Percentiles rank a stretch among this genome's conserved stretches.
Conservation (phyloP, 1,140 invertebrate species). For the Daktulosphaira vitifoliae region DNA sequence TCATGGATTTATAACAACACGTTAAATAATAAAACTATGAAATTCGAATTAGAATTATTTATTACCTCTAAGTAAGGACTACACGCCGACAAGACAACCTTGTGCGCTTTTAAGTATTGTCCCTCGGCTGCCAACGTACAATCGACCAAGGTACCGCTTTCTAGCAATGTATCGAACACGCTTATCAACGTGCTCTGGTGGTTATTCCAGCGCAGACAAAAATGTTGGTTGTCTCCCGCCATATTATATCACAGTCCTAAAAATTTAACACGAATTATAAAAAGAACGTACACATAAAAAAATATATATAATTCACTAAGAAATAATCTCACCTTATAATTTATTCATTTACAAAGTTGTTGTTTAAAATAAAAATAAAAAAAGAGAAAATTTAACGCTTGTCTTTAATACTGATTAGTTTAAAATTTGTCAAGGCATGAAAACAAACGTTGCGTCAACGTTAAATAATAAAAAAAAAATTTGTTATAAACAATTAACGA, state of each 20-base stretch:
- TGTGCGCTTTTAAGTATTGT: slow-evolving; percentile 49
- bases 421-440: no score
- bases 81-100: slow-evolving; percentile 50
- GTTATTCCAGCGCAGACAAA: slow-evolving; percentile 53
- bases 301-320: not conserved
- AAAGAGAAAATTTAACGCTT: no score
- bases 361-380: slow-evolving; percentile 1
- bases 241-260: slow-evolving; percentile 35
- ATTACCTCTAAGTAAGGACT: slow-evolving; percentile 50
- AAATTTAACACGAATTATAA: not conserved
- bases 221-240: slow-evolving; percentile 45
- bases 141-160: slow-evolving; percentile 48
- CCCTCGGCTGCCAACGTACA: slow-evolving; percentile 52
- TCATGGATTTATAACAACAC: no score
- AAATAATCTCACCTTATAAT: slow-evolving; percentile 18
- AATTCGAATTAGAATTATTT: not conserved
- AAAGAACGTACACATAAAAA: not conserved
- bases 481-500: no score
- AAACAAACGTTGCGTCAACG: no score
- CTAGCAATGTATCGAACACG: slow-evolving; percentile 48
- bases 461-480: no score
- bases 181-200: slow-evolving; percentile 49
- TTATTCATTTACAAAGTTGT: slow-evolving; percentile 26
- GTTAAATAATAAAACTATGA: no score
- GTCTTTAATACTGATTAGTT: no score